These are phyloP conservation scores for Carcinoscorpius rotundicauda DNA, from an alignment of 1,140 invertebrate species.

Conservation along the genomic window DNA sequence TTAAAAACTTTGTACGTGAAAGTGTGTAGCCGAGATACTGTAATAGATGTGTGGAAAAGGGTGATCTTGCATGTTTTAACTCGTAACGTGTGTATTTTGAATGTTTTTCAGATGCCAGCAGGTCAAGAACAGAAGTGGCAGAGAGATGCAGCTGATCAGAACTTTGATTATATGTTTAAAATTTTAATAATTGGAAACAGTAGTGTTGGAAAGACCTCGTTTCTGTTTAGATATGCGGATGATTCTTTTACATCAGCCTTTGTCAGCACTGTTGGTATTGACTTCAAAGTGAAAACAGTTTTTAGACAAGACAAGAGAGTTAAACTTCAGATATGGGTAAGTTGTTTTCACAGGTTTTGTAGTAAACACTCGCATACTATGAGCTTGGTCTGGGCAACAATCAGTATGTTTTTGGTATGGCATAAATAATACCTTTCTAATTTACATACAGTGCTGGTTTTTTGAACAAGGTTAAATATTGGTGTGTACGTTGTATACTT, in stretches of 20 bases:
- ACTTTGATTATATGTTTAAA: constrained; percentile 99
- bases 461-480: too few species aligned
- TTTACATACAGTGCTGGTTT: too few species aligned
- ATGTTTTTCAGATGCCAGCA: constrained; percentile 14
- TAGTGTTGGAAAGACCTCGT: constrained; percentile 98
- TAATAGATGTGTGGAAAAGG: too few species aligned
- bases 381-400: too few species aligned
- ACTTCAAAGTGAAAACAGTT: constrained; percentile 99
- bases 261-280: constrained; percentile 96
- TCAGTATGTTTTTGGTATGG: too few species aligned
- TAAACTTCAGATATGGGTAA: constrained; percentile 89
- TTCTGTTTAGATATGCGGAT: constrained; percentile 98
- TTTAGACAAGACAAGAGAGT: constrained; percentile 92
- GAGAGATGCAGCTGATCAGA: constrained; percentile 97
- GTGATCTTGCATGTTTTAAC: too few species aligned
- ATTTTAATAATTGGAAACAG: constrained; percentile 98
- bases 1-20: too few species aligned
- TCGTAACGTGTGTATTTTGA: too few species aligned
- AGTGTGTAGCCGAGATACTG: too few species aligned
- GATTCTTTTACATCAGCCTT: constrained; percentile 99
- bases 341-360: constrained; percentile 22
- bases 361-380: too few species aligned
- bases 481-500: too few species aligned
- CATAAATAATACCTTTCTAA: too few species aligned
- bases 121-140: constrained; percentile 41